Base-by-base conservation (phyloP, 2,888 invertebrate species). In the Leucophenga montana region DNA sequence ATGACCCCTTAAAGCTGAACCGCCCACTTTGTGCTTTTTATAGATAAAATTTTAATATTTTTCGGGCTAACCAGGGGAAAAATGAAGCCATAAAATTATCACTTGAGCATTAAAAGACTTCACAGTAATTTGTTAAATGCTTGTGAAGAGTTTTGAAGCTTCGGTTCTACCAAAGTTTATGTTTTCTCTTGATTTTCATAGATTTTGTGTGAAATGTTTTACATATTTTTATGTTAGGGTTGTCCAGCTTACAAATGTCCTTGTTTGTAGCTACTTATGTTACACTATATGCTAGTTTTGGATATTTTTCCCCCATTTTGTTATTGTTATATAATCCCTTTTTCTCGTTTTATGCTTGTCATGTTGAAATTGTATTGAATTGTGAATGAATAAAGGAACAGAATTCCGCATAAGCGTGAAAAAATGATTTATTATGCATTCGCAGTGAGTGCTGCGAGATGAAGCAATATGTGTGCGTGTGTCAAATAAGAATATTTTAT, bases 391-490 rank as follows among this genome's bases (percentile, higher is more conserved):
- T 8, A 18, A 39, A 39, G 39, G 9, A 39, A 39, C 4, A 3
- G n/a, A 64, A 46, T 64, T 48, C 27, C 62, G 48, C n/a, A 48
- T 20, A 50, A 64, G 22, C 54, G 16, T 56, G 66, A 54, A 31
- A 27, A 73, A 66, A 75, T 67, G 53, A 75, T 75, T 71, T 73
- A 71, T 71, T 75, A 75, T 73, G 75, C 75, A 70, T 71, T 66
- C 66, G 22, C n/a, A 59, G 69, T 66, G 59, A n/a, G n/a, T n/a
- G n/a, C n/a, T 68, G 67, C 61, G 67, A 68, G 61, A 46, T 62
- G 53, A 61, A 61, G n/a, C 68, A 39, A 27, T 18, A 5, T 9
- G 61, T 9, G 61, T 39, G 18, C 9, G 18, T 9, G 6, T 11
- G 18, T 39, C n/a, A 20, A 18, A 61, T 18, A 44, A 39, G 13